Conservation (phyloP, 2,113 vertebrate species). For the Takifugu bimaculatus region DNA sequence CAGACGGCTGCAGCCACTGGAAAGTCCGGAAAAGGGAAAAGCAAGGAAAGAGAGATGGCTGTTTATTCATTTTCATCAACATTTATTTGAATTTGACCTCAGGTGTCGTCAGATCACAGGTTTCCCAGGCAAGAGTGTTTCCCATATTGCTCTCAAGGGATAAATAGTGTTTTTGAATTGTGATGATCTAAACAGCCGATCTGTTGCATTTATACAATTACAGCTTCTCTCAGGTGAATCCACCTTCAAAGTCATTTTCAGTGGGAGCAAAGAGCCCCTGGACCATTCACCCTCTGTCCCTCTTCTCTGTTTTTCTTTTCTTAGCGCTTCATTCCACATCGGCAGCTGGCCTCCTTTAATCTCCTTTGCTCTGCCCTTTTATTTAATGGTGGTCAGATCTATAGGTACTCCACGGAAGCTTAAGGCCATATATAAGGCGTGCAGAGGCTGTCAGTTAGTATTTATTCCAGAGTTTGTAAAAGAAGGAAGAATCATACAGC, state of each 20-base stretch:
- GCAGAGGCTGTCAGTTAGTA: background rate
- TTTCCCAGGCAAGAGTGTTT: too few relatives aligned
- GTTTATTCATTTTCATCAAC: constrained; percentile 5
- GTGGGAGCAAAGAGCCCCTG: background rate
- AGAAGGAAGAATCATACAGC: background rate
- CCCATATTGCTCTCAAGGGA: too few relatives aligned
- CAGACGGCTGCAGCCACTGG: background rate
- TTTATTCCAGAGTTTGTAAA: background rate
- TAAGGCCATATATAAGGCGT: constrained; percentile 3
- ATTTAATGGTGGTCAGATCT: constrained; percentile 7
- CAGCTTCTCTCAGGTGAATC: background rate
- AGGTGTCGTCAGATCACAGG: too few relatives aligned
- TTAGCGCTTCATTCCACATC: background rate
- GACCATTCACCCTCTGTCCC: background rate
- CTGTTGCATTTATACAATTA: too few relatives aligned
- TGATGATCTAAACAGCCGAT: too few relatives aligned
- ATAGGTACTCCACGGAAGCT: constrained; percentile 1
- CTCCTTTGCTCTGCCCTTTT: background rate
- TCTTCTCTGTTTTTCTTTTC: background rate
- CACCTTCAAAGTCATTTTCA: background rate
- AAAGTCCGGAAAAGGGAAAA: background rate
- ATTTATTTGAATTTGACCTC: too few relatives aligned
- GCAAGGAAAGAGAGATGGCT: constrained; percentile 2
- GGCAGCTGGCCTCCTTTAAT: background rate
- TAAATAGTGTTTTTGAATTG: too few relatives aligned